Evolutionary conservation across 2,888 invertebrate species (phyloP).

Genomic region (Clusia tigrina): DNA sequence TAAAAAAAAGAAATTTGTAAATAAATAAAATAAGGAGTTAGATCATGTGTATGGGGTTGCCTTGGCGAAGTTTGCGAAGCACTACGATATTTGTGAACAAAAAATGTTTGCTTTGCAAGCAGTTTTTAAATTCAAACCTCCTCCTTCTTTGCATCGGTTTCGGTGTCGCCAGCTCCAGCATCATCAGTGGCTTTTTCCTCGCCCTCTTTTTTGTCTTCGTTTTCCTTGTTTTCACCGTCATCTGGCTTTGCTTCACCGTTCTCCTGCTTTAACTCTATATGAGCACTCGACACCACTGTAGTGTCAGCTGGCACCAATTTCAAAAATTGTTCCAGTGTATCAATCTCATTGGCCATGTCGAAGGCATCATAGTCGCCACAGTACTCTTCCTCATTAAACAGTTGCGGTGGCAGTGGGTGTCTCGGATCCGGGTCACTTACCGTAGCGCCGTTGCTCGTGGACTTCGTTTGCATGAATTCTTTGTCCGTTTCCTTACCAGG

Average conservation of each 20-base stretch:
- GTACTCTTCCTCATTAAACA: constrained; percentile 86
- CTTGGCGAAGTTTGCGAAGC: constrained; percentile 12
- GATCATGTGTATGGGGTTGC: not conserved
- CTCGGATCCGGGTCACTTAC: constrained; percentile 77
- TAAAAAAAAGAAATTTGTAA: not conserved
- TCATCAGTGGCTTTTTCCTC: constrained; percentile 38
- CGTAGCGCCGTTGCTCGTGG: constrained; percentile 77
- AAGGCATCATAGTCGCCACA: constrained; percentile 96
- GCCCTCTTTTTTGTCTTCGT: constrained; percentile 33
- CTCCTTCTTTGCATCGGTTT: constrained; percentile 30
- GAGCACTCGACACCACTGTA: constrained; percentile 64
- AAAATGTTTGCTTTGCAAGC: constrained; percentile 32
- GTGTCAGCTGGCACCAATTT: constrained; percentile 73
- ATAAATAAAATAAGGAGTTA: constrained; percentile 6
- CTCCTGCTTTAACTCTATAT: constrained; percentile 62
- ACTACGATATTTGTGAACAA: constrained; percentile 17
- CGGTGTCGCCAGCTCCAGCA: constrained; percentile 34
- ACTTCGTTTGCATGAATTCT: constrained; percentile 91
- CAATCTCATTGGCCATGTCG: constrained; percentile 89
- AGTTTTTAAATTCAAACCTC: constrained; percentile 35
- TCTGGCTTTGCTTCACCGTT: constrained; percentile 57
- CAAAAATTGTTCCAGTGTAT: constrained; percentile 87
- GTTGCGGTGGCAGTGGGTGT: constrained; percentile 89
- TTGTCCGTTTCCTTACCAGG: constrained; percentile 88
- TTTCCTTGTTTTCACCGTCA: constrained; percentile 55